Conservation (phyloP, 2,888 invertebrate genomes). For the Pollenia angustigena region DNA sequence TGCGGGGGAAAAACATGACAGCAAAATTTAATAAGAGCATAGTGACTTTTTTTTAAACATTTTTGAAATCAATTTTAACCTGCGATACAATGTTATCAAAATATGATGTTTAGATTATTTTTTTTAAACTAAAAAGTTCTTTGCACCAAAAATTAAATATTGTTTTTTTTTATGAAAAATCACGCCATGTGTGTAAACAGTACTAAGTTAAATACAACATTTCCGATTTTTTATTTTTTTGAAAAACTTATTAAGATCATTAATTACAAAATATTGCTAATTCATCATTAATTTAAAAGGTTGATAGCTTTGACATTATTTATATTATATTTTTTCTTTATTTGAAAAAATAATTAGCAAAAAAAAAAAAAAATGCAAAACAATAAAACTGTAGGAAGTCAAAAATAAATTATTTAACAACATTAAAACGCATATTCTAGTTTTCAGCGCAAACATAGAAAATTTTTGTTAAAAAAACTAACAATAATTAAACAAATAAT, state of each 20-base stretch:
- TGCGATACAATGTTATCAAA: too few relatives aligned
- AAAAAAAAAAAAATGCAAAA: conserved; percentile 1
- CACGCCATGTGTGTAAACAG: background rate
- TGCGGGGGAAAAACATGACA: too few relatives aligned
- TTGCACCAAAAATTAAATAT: too few relatives aligned
- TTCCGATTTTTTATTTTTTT: background rate
- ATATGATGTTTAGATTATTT: background rate
- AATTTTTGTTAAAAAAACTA: conserved; percentile 20
- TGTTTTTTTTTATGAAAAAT: background rate
- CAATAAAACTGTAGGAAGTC: conserved; percentile 10
- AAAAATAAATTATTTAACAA: background rate
- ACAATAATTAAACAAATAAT: conserved; percentile 42
- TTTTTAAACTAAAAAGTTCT: background rate
- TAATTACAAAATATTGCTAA: conserved; percentile 14
- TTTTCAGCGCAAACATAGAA: conserved; percentile 33
- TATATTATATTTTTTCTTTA: too few relatives aligned
- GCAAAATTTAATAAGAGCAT: too few relatives aligned
- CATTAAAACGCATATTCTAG: conserved; percentile 30
- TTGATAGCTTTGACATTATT: background rate
- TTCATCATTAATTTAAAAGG: conserved; percentile 15
- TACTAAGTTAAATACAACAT: background rate
- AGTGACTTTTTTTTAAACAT: too few relatives aligned
- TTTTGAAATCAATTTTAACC: too few relatives aligned
- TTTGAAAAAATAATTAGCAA: conserved; percentile 4
- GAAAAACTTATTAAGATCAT: conserved; percentile 23